A percentile compares a stretch with the other conserved stretches of the same genome.
Evolutionary conservation across 1,140 invertebrate species (phyloP).

Genomic region (Solenopsis fugax): DNA sequence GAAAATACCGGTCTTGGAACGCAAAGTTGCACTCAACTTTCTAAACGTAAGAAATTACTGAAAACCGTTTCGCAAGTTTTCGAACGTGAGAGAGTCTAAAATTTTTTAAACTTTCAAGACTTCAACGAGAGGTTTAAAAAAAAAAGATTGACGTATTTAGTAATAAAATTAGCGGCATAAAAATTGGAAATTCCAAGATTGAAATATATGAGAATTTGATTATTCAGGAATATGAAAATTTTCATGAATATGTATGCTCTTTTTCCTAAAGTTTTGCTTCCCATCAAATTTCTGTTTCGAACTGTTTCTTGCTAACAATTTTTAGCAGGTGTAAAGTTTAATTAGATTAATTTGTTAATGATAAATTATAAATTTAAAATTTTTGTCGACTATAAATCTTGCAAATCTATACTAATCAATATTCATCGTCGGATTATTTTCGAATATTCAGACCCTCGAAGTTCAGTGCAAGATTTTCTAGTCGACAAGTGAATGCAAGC

Average conservation of each 20-base stretch:
- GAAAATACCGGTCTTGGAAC: not conserved
- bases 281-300: not conserved
- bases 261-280: not conserved
- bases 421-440: not conserved
- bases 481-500: slow-evolving; percentile 56
- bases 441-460: not conserved
- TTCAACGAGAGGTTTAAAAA: not conserved
- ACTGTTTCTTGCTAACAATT: not conserved
- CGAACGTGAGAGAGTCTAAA: not conserved
- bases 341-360: not conserved
- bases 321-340: not conserved
- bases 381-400: not conserved
- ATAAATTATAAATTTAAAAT: not conserved
- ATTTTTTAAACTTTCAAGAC: slow-evolving; percentile 4
- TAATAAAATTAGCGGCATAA: not conserved
- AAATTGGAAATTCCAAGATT: not conserved
- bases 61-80: slow-evolving; percentile 7
- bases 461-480: slow-evolving; percentile 29
- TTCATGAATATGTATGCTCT: not conserved
- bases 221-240: not conserved
- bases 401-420: not conserved
- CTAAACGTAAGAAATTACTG: slow-evolving; percentile 8
- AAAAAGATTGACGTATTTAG: not conserved
- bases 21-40: slow-evolving; percentile 11
- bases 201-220: not conserved